These are phyloP conservation scores for Drosophila takahashii DNA, from an alignment of 1,140 invertebrate species.

Conservation along the genomic window DNA sequence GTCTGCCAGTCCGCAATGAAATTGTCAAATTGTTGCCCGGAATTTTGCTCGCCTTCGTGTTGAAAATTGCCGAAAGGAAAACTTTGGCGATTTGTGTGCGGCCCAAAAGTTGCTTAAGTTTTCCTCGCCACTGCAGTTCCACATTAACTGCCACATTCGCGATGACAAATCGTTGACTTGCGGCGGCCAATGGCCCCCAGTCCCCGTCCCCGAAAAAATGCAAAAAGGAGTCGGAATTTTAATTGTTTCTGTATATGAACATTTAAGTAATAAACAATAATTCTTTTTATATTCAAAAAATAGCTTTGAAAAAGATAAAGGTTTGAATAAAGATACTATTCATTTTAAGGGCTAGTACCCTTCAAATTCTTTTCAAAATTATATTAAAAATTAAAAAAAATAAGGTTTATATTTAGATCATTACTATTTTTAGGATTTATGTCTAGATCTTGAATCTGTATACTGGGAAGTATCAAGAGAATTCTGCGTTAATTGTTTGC, in stretches of 20 bases:
- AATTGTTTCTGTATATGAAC: slow-evolving; percentile 8
- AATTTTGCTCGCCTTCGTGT: slow-evolving; percentile 66
- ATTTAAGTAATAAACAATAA: neutral
- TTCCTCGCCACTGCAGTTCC: slow-evolving; percentile 47
- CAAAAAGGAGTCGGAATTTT: neutral
- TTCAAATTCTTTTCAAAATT: too few relatives aligned
- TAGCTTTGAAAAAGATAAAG: too few relatives aligned
- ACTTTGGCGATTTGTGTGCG: slow-evolving; percentile 68
- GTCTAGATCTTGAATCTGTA: neutral
- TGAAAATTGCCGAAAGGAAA: slow-evolving; percentile 69
- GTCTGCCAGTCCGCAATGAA: slow-evolving; percentile 45
- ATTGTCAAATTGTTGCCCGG: slow-evolving; percentile 68
- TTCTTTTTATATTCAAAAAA: too few relatives aligned
- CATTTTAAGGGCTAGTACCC: too few relatives aligned
- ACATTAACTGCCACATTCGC: slow-evolving; percentile 36
- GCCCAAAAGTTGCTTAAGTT: slow-evolving; percentile 67
- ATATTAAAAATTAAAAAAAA: too few relatives aligned
- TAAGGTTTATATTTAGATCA: too few relatives aligned
- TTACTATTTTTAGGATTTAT: too few relatives aligned
- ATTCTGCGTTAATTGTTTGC: slow-evolving; percentile 42
- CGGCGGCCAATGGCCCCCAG: slow-evolving; percentile 44
- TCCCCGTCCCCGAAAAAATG: neutral
- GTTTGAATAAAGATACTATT: too few relatives aligned
- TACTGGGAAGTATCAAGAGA: neutral
- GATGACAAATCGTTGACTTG: slow-evolving; percentile 69